These are phyloP conservation scores for Danio kyathit DNA, from an alignment of 2,797 vertebrate species.

Conservation along the genomic window DNA sequence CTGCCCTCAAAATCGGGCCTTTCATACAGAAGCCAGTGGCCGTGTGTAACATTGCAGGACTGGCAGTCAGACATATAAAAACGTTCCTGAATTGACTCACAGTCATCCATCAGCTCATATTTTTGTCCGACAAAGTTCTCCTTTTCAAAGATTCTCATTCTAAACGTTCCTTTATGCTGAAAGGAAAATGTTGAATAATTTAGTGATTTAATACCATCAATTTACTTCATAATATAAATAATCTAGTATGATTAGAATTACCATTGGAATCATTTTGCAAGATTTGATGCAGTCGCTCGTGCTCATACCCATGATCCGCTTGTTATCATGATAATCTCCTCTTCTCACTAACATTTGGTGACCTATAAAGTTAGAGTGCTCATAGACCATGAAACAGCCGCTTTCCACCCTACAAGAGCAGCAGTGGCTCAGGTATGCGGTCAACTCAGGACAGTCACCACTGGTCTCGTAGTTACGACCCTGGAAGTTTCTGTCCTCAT, in stretches of 20 bases:
- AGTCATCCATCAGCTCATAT: conserved; percentile 73
- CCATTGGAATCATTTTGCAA: conserved; percentile 77
- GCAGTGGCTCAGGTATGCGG: conserved; percentile 73
- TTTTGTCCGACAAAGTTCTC: conserved; percentile 72
- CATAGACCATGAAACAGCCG: conserved; percentile 80
- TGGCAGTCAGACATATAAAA: conserved; percentile 69
- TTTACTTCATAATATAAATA: not conserved
- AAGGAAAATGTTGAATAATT: not conserved
- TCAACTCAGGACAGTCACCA: conserved; percentile 74
- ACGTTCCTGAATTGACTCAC: conserved; percentile 65
- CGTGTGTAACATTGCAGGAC: conserved; percentile 71
- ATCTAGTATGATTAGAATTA: conserved; percentile 47
- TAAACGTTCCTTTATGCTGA: conserved; percentile 73
- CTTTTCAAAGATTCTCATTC: conserved; percentile 74
- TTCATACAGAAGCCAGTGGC: conserved; percentile 76
- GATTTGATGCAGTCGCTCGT: conserved; percentile 76
- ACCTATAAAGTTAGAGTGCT: conserved; percentile 75
- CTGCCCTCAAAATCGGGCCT: conserved; percentile 72
- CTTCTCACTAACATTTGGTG: conserved; percentile 76
- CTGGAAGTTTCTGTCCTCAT: conserved; percentile 76
- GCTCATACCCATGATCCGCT: conserved; percentile 75
- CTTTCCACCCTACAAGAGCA: conserved; percentile 76
- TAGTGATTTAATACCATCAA: not conserved
- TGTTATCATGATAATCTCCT: conserved; percentile 80
- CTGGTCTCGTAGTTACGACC: conserved; percentile 75